Conservation (phyloP, 2,888 invertebrate genomes). For the Alloscopus bannaensis region DNA sequence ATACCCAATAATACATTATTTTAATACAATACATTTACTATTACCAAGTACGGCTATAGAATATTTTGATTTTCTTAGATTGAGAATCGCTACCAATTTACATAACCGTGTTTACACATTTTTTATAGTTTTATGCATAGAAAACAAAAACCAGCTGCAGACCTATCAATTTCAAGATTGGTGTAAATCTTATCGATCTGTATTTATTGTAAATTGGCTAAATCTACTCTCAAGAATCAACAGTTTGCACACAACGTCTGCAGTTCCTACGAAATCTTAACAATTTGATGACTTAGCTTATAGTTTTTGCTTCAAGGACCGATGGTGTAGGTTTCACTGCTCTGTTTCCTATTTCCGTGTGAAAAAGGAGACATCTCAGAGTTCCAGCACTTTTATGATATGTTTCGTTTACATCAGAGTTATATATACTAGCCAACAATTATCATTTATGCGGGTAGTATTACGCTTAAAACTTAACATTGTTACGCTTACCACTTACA, state of each 20-base stretch:
- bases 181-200: neutral
- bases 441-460: neutral
- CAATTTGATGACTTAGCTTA: neutral
- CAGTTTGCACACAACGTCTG: constrained; percentile 1
- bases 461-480: neutral
- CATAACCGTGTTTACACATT: too few relatives aligned
- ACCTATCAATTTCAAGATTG: neutral
- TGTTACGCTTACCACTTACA: neutral
- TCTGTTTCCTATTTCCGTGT: constrained; percentile 18
- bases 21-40: too few relatives aligned
- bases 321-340: constrained; percentile 47
- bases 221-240: constrained; percentile 22
- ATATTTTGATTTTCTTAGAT: too few relatives aligned
- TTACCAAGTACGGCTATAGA: too few relatives aligned
- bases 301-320: constrained; percentile 57
- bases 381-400: constrained; percentile 73
- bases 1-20: too few relatives aligned
- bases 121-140: too few relatives aligned
- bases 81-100: too few relatives aligned
- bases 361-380: constrained; percentile 61
- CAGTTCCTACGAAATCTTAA: neutral
- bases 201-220: neutral
- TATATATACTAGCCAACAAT: constrained; percentile 10
- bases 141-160: neutral
- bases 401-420: constrained; percentile 70